Evolutionary conservation across 2,888 invertebrate genomes (phyloP).

Genomic region (Tetanocera ferruginea): DNA sequence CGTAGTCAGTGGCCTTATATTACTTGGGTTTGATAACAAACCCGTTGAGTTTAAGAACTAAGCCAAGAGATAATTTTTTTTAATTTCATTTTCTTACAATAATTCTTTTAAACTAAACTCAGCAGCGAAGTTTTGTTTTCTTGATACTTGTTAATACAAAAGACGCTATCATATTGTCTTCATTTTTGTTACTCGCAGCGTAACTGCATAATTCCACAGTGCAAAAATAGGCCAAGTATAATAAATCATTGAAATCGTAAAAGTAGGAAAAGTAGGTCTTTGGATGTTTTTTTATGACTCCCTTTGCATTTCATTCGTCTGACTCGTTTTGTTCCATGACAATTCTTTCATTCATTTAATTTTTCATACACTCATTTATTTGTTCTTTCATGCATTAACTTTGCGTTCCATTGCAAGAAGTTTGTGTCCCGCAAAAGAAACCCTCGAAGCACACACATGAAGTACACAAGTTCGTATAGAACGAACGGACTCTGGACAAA

Average conservation of each 20-base stretch:
- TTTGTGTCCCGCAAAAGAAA: neutral
- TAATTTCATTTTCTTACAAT: too few species aligned
- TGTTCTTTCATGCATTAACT: conserved; percentile 6
- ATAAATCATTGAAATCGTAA: conserved; percentile 37
- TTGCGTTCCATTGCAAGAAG: neutral
- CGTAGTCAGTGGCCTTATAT: too few species aligned
- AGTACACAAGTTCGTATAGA: neutral
- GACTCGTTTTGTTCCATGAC: neutral
- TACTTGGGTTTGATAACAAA: too few species aligned
- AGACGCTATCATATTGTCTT: too few species aligned
- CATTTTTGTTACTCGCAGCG: too few species aligned
- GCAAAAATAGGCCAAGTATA: conserved; percentile 32
- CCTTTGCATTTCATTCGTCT: neutral
- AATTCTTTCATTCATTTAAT: conserved; percentile 10
- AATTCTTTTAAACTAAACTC: too few species aligned
- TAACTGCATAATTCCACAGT: neutral
- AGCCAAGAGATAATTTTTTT: too few species aligned
- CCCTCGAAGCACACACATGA: conserved; percentile 12
- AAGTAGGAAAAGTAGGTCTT: conserved; percentile 32
- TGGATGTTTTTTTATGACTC: conserved; percentile 10
- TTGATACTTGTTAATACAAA: too few species aligned
- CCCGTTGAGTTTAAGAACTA: too few species aligned
- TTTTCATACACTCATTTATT: conserved; percentile 21
- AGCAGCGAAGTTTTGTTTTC: too few species aligned
- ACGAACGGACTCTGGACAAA: conserved; percentile 23